These are phyloP conservation scores for Spilogale gracilis DNA, from an alignment of 2,113 vertebrate species.

Conservation along the genomic window DNA sequence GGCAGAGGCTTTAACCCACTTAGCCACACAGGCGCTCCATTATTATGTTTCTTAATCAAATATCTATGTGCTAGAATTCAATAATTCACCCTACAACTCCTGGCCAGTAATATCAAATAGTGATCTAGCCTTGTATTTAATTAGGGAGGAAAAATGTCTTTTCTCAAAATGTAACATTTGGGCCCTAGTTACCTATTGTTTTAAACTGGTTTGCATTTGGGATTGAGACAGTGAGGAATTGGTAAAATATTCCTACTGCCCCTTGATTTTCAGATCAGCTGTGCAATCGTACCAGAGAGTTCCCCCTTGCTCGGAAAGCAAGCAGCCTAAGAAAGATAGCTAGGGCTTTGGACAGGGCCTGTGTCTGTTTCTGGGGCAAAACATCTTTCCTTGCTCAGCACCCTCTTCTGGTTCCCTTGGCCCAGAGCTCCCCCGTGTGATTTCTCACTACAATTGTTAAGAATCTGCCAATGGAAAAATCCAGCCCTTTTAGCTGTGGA, in stretches of 20 bases:
- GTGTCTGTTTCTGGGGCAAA: background rate
- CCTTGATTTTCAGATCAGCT: constrained; percentile 21
- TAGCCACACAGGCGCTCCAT: background rate
- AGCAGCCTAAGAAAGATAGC: background rate
- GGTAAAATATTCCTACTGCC: background rate
- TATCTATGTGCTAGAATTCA: background rate
- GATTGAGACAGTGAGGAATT: background rate
- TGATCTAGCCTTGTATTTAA: background rate
- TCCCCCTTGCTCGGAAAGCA: background rate
- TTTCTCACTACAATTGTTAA: constrained; percentile 32
- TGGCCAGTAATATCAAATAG: background rate
- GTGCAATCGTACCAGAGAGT: background rate
- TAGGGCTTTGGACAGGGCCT: background rate
- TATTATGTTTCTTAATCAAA: constrained; percentile 39
- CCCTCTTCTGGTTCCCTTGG: background rate
- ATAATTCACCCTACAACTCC: background rate
- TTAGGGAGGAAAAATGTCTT: constrained; percentile 5
- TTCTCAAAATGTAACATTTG: background rate
- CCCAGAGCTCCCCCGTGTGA: background rate
- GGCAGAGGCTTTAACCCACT: too few relatives aligned
- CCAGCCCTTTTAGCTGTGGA: background rate
- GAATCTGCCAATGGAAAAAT: background rate
- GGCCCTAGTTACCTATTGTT: background rate
- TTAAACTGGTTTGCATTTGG: background rate
- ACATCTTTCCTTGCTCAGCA: background rate